Base-by-base conservation (phyloP, 2,797 vertebrate genomes). In the Nannoperca obscura region DNA sequence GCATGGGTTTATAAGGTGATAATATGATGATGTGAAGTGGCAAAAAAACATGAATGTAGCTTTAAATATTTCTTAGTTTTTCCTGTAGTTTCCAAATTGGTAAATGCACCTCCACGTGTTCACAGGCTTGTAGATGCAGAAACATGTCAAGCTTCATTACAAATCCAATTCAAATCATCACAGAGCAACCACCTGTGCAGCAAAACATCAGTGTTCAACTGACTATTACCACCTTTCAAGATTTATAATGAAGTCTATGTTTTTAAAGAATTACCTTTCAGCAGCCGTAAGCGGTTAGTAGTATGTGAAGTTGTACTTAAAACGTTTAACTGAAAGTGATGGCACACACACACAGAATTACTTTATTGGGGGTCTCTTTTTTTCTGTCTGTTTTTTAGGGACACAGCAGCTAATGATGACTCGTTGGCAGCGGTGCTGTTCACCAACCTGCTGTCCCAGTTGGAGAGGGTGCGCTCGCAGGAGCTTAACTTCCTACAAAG, bases 401-500 rank as follows among this genome's bases (percentile, higher is more conserved):
- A 99, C 81, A 94, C 95, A 0, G 98, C 97, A 0, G 96, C 96
- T 40, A 96, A 95, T 79, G 96, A 98, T 1, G 97, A 98, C 84
- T 95, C 97, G 0, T 95, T 97, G 96, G 97, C 97, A 27, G 91
- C 92, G 0, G 96, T 97, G 82, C 94, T 98, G 53, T 95, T 98
- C 82, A 95, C 93, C 84, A 97, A 97, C 83, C 92, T 99, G 77
- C 86, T 98, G 72, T 94, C 96, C 80, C 97, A 99, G 90, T 83
- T 99, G 93, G 97, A 99, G 20, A 95, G 96, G 12, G 96, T 97
- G 67, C 97, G 97, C 57, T 95, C 94, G 0, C 96, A 96, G 81
- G 97, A 99, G 87, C 97, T 96, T 86, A 98, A 98, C 87, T 96
- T 99, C 71, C 95, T 99, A 2, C 95, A 97, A 71, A 96, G 97